Conservation (phyloP, 2,797 vertebrate genomes). For the Clarias laeviceps region DNA sequence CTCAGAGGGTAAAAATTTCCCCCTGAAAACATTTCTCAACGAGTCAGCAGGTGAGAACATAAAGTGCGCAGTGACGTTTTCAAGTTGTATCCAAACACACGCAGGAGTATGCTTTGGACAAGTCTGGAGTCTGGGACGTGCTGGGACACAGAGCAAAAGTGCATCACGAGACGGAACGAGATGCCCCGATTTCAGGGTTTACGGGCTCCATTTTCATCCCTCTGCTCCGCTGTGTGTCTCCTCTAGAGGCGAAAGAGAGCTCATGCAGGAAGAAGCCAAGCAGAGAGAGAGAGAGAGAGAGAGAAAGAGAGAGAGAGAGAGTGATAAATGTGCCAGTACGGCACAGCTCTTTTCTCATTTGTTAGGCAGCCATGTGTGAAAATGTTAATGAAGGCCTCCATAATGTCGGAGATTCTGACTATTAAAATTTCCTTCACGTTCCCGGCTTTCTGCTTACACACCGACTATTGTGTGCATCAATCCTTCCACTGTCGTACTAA, state of each 20-base stretch:
- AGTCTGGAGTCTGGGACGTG: background rate
- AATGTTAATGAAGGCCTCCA: constrained; percentile 98
- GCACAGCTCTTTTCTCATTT: constrained; percentile 91
- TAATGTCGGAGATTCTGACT: constrained; percentile 85
- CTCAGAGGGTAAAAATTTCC: constrained; percentile 68
- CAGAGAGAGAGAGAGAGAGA: constrained; percentile 58
- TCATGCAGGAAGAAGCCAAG: constrained; percentile 39
- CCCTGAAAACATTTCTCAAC: constrained; percentile 77
- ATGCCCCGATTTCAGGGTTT: constrained; percentile 14
- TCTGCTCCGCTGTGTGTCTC: background rate
- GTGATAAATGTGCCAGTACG: constrained; percentile 82
- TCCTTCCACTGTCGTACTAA: constrained; percentile 84
- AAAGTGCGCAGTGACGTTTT: constrained; percentile 72
- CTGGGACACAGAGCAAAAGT: background rate
- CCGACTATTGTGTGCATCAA: constrained; percentile 83
- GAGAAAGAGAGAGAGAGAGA: constrained; percentile 32
- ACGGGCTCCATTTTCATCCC: constrained; percentile 16
- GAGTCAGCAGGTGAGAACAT: constrained; percentile 74
- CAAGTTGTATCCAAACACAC: constrained; percentile 44
- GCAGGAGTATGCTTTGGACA: background rate
- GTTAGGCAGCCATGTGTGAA: constrained; percentile 95
- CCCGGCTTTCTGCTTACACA: constrained; percentile 80
- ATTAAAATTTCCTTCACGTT: constrained; percentile 91
- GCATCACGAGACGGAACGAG: background rate
- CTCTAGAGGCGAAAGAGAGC: constrained; percentile 60